Evolutionary conservation across 1,140 invertebrate genomes (phyloP).

Genomic region (Portunus trituberculatus): DNA sequence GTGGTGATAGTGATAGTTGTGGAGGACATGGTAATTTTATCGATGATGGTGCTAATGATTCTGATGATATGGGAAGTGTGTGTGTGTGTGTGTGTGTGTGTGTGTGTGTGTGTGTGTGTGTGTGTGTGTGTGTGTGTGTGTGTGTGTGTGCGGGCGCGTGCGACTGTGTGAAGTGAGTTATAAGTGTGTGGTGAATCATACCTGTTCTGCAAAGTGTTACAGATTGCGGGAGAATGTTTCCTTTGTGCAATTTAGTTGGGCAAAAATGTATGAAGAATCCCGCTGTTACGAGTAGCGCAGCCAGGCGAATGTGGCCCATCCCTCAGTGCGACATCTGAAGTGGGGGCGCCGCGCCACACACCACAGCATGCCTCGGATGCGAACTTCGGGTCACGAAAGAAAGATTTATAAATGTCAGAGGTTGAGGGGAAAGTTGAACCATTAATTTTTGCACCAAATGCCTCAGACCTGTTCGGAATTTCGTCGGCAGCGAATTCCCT

Average conservation of each 20-base stretch:
- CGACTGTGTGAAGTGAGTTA: too few species aligned
- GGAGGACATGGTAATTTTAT: too few species aligned
- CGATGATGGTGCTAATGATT: neutral
- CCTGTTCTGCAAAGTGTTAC: too few species aligned
- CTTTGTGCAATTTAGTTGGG: too few species aligned
- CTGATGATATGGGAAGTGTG: neutral
- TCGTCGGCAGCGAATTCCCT: neutral
- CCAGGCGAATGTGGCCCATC: neutral
- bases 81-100: constrained; percentile 20
- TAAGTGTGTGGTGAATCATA: too few species aligned
- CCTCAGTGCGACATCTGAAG: neutral
- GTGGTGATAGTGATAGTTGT: neutral
- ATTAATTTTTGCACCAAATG: neutral
- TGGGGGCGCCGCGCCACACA: neutral
- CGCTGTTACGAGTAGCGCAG: too few species aligned
- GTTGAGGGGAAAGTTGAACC: constrained; percentile 1
- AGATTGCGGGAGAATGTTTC: too few species aligned
- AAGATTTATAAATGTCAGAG: constrained; percentile 1
- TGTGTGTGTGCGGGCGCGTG: too few species aligned
- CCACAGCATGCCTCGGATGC: neutral
- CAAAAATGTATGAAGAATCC: too few species aligned
- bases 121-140: constrained; percentile 9
- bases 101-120: neutral
- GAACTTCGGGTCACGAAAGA: constrained; percentile 5
- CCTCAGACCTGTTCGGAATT: constrained; percentile 2